These are phyloP conservation scores for Hyles euphorbiae DNA, from an alignment of 1,140 invertebrate species.

Conservation along the genomic window DNA sequence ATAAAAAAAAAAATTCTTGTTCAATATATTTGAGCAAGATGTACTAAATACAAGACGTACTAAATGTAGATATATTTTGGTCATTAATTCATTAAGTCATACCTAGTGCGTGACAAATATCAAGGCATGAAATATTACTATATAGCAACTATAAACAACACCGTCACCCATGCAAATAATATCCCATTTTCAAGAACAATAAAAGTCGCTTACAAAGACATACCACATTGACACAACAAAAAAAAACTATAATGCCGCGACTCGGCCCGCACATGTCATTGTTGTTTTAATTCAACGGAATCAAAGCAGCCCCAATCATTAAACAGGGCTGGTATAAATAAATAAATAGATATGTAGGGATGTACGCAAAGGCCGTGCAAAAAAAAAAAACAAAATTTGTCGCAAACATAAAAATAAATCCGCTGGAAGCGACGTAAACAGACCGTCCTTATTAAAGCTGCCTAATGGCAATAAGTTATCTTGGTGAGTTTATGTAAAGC, in stretches of 20 bases:
- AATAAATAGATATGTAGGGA: slow-evolving; percentile 64
- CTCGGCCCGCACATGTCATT: slow-evolving; percentile 28
- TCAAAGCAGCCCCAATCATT: slow-evolving; percentile 62
- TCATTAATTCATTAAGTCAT: too few species aligned
- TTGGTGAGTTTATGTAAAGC: too few species aligned
- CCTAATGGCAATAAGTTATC: too few species aligned
- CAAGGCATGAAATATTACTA: too few species aligned
- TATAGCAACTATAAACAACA: too few species aligned
- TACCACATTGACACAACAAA: slow-evolving; percentile 5
- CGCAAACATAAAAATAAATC: slow-evolving; percentile 11
- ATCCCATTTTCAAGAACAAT: background rate
- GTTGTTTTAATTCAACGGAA: slow-evolving; percentile 49
- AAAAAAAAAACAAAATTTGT: slow-evolving; percentile 11
- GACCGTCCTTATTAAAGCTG: too few species aligned
- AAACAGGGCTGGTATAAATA: slow-evolving; percentile 57
- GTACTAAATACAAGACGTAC: too few species aligned
- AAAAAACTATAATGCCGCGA: slow-evolving; percentile 3
- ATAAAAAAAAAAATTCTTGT: too few species aligned
- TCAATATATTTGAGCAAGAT: too few species aligned
- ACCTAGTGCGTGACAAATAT: too few species aligned
- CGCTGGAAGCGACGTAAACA: slow-evolving; percentile 12
- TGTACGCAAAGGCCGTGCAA: slow-evolving; percentile 27
- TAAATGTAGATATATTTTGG: too few species aligned
- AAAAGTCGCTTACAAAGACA: background rate
- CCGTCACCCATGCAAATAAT: background rate